Conservation (phyloP, 1,140 invertebrate species). For the Polyergus mexicanus region DNA sequence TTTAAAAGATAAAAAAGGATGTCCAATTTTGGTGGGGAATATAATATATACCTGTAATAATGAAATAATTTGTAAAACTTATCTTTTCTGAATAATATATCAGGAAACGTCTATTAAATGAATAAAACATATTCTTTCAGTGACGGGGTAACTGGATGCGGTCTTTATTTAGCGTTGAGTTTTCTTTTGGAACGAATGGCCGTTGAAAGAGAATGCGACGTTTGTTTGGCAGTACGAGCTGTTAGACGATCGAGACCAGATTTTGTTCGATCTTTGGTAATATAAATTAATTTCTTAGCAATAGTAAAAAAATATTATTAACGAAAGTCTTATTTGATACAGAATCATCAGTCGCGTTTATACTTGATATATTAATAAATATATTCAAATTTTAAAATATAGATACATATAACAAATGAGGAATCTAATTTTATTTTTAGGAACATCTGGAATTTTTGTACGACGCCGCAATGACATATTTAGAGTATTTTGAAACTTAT, state of each 20-base stretch:
- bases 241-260: constrained; percentile 69
- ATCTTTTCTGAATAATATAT: background rate
- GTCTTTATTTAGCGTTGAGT: constrained; percentile 74
- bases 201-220: constrained; percentile 76
- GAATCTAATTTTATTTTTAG: constrained; percentile 66
- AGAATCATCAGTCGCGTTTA: background rate
- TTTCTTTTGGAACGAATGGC: constrained; percentile 74
- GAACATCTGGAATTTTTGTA: constrained; percentile 80
- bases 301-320: background rate
- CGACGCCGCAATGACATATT: constrained; percentile 75
- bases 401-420: background rate
- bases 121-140: constrained; percentile 52
- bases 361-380: background rate
- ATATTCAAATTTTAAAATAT: background rate
- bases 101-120: background rate
- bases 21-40: no score
- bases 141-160: constrained; percentile 73
- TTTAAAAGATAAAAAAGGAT: no score
- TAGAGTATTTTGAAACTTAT: constrained; percentile 78
- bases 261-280: constrained; percentile 74
- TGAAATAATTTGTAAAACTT: background rate
- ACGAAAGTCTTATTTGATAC: background rate
- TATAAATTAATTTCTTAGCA: constrained; percentile 22
- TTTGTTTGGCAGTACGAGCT: constrained; percentile 71
- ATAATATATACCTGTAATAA: no score